phyloP scores from a whole-genome alignment of 2,888 invertebrate genomes.

The Drosophila colorata region DNA sequence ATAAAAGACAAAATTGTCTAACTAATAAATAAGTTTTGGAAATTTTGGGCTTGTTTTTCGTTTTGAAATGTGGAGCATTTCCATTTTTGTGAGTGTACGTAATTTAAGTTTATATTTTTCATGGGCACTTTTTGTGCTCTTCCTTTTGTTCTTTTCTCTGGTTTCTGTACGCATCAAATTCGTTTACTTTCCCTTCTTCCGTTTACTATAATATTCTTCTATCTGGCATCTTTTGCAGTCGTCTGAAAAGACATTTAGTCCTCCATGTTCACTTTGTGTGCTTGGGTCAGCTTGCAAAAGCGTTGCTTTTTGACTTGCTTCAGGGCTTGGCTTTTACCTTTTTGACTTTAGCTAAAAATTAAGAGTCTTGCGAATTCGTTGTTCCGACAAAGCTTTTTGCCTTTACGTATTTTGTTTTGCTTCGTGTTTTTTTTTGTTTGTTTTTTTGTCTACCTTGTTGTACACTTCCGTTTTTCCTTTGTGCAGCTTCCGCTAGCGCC shows the following conservation, averaged over 20 bases:
- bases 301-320: not conserved
- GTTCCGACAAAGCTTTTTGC: not conserved
- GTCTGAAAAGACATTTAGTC: too few species aligned
- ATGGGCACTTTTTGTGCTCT: too few species aligned
- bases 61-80: too few species aligned
- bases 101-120: too few species aligned
- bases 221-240: too few species aligned
- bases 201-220: not conserved
- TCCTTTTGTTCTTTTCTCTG: too few species aligned
- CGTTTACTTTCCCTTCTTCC: not conserved
- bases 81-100: too few species aligned
- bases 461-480: conserved; percentile 30
- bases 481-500: conserved; percentile 14
- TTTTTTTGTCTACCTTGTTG: conserved; percentile 1
- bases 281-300: too few species aligned
- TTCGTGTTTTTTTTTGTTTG: not conserved
- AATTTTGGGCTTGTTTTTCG: too few species aligned
- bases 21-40: too few species aligned
- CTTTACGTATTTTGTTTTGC: conserved; percentile 10
- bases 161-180: too few species aligned
- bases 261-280: not conserved
- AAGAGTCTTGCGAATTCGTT: conserved; percentile 5
- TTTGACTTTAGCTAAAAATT: not conserved
- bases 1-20: too few species aligned
- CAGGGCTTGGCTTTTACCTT: not conserved